Conservation (phyloP, 2,113 vertebrate species). For the Notechis scutatus region DNA sequence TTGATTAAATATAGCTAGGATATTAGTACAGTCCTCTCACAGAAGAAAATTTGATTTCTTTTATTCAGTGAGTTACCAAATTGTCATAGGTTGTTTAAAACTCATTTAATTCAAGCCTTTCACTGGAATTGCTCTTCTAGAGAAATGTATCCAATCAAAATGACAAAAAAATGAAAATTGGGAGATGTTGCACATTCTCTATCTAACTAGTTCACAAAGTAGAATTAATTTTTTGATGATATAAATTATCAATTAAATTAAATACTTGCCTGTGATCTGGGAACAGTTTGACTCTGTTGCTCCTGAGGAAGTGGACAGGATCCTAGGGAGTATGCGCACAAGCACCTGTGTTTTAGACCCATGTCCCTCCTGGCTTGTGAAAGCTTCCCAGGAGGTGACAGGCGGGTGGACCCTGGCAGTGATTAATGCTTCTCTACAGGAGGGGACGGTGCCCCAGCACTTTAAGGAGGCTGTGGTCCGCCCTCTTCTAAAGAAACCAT, state of each 20-base stretch:
- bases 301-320: too few relatives aligned
- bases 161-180: background rate
- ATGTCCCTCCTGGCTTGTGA: too few relatives aligned
- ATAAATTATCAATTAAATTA: background rate
- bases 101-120: background rate
- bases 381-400: too few relatives aligned
- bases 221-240: background rate
- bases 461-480: too few relatives aligned
- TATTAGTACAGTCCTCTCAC: background rate
- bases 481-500: too few relatives aligned
- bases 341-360: too few relatives aligned
- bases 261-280: background rate
- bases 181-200: background rate
- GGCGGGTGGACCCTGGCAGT: too few relatives aligned
- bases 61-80: background rate
- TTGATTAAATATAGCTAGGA: background rate
- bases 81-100: background rate
- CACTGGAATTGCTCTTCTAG: background rate
- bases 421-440: too few relatives aligned
- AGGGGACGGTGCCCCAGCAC: too few relatives aligned
- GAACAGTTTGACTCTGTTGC: too few relatives aligned
- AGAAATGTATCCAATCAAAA: background rate
- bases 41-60: background rate
- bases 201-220: background rate
- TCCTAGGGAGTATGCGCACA: too few relatives aligned